A percentile compares a stretch with the other conserved stretches of the same genome.
Conservation (phyloP, 1,140 invertebrate genomes). For the Calephelis virginiensis region DNA sequence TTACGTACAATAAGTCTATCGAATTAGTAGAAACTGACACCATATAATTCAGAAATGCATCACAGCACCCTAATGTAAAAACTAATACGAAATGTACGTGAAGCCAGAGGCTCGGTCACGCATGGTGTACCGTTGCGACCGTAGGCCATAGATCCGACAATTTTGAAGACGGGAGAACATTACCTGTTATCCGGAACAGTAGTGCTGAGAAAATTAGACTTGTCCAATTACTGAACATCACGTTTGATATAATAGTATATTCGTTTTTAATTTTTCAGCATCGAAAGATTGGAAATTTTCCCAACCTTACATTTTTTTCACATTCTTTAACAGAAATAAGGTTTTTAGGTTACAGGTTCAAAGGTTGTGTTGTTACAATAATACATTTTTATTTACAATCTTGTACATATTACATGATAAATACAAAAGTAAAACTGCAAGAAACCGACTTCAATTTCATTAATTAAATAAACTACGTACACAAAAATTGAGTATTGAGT, state of each 20-base stretch:
- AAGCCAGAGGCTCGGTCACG: constrained; percentile 53
- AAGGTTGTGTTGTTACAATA: no score
- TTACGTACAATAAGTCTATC: background rate
- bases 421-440: no score
- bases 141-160: constrained; percentile 44
- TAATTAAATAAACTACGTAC: no score
- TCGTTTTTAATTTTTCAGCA: background rate
- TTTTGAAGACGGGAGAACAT: constrained; percentile 40
- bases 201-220: constrained; percentile 23
- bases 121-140: constrained; percentile 44
- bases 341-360: no score
- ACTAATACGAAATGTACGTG: constrained; percentile 19
- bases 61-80: constrained; percentile 19
- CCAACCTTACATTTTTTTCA: background rate
- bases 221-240: constrained; percentile 6
- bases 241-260: background rate
- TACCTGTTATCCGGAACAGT: constrained; percentile 42
- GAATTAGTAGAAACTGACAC: background rate
- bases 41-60: constrained; percentile 1
- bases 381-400: no score
- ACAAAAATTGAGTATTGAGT: no score
- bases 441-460: no score
- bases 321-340: no score
- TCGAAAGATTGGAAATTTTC: background rate
- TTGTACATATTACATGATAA: no score